Percentiles rank a stretch among this genome's conserved stretches.
Conservation (phyloP, 2,113 vertebrate genomes). For the Calypte anna region DNA sequence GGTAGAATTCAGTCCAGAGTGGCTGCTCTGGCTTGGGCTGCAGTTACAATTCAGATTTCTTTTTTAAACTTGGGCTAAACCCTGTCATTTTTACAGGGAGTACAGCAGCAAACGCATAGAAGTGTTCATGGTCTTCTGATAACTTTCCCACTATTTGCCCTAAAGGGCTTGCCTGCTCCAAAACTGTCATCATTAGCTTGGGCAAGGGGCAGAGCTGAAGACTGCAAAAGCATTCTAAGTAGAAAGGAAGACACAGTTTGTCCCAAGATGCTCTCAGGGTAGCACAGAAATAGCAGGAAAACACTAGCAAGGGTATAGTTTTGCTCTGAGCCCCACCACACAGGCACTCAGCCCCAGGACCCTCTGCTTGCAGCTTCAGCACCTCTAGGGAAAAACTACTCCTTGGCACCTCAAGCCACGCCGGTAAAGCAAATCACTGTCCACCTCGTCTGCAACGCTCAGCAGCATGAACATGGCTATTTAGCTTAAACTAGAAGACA, state of each 20-base stretch:
- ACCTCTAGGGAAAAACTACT: neutral
- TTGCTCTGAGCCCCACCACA: rapidly evolving
- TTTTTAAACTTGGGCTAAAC: neutral
- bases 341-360: rapidly evolving
- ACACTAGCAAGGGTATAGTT: neutral
- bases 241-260: neutral
- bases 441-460: neutral
- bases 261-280: neutral
- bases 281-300: neutral
- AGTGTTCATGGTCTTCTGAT: neutral
- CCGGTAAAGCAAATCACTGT: neutral
- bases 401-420: neutral
- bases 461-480: neutral
- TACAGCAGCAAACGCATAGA: neutral
- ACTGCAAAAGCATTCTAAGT: neutral
- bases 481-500: neutral
- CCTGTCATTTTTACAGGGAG: slow-evolving; percentile 7
- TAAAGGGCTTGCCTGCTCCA: slow-evolving; percentile 49
- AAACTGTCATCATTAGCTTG: slow-evolving; percentile 27
- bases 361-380: neutral
- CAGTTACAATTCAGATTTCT: neutral
- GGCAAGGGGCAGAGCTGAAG: neutral
- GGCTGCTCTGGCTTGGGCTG: neutral
- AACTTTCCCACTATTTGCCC: slow-evolving; percentile 46
- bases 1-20: neutral